Conservation (phyloP, 2,113 vertebrate species). For the Athene cunicularia region DNA sequence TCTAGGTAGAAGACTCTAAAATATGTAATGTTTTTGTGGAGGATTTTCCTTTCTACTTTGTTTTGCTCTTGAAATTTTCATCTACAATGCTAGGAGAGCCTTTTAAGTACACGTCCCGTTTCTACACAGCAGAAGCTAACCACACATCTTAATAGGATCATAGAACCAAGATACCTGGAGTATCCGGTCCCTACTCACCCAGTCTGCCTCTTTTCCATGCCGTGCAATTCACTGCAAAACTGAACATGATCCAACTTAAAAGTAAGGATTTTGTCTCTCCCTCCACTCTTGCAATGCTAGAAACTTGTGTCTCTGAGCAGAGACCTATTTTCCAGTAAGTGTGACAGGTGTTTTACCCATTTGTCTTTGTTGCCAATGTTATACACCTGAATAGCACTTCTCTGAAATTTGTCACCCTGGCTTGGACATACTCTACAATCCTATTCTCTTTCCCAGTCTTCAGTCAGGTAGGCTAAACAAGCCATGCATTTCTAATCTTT, state of each 20-base stretch:
- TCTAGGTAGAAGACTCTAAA: background rate
- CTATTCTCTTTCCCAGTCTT: background rate
- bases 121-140: background rate
- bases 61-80: background rate
- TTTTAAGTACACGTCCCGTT: background rate
- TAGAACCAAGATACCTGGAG: background rate
- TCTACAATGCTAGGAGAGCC: background rate
- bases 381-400: background rate
- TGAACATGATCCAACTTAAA: background rate
- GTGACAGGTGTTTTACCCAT: background rate
- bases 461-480: background rate
- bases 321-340: background rate
- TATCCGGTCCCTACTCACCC: background rate
- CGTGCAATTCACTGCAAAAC: background rate
- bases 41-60: background rate
- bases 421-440: background rate
- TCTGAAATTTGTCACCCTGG: background rate
- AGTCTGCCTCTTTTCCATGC: background rate
- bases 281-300: background rate
- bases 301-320: background rate
- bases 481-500: background rate
- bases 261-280: background rate
- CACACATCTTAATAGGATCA: background rate
- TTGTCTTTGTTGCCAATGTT: background rate
- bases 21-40: background rate